These are phyloP conservation scores for Isotomurus palustris DNA, from an alignment of 2,888 invertebrate species.

Conservation along the genomic window DNA sequence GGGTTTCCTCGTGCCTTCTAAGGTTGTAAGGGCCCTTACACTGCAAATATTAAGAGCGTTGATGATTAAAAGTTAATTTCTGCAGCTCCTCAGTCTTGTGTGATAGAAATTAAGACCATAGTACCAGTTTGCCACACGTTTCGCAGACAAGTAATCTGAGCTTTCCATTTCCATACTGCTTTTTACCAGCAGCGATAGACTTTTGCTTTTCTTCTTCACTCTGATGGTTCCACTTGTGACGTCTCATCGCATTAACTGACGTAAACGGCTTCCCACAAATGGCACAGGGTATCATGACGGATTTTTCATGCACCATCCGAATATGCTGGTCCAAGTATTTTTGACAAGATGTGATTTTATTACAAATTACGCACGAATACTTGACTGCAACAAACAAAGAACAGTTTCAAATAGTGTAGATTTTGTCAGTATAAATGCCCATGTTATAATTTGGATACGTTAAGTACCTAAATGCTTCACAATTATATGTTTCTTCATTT, in stretches of 20 bases:
- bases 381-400: not conserved
- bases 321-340: not conserved
- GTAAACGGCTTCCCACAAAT: slow-evolving; percentile 4
- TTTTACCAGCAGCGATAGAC: not conserved
- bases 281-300: not conserved
- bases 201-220: slow-evolving; percentile 4
- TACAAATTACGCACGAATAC: not conserved
- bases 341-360: not conserved
- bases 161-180: not conserved
- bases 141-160: not conserved
- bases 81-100: not conserved
- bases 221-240: slow-evolving; percentile 3
- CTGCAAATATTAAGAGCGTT: not conserved
- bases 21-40: slow-evolving; percentile 5
- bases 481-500: not conserved
- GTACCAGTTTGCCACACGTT: slow-evolving; percentile 4
- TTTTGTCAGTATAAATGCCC: not conserved
- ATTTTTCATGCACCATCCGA: not conserved
- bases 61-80: not conserved
- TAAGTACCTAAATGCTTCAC: not conserved
- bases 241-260: not conserved
- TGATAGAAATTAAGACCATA: not conserved
- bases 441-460: not conserved
- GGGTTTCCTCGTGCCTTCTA: slow-evolving; percentile 5
- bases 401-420: not conserved